Percentiles rank a stretch among this genome's conserved stretches.
These are phyloP conservation scores for Drosophila rubida DNA, from an alignment of 2,888 invertebrate species.

Conservation along the genomic window DNA sequence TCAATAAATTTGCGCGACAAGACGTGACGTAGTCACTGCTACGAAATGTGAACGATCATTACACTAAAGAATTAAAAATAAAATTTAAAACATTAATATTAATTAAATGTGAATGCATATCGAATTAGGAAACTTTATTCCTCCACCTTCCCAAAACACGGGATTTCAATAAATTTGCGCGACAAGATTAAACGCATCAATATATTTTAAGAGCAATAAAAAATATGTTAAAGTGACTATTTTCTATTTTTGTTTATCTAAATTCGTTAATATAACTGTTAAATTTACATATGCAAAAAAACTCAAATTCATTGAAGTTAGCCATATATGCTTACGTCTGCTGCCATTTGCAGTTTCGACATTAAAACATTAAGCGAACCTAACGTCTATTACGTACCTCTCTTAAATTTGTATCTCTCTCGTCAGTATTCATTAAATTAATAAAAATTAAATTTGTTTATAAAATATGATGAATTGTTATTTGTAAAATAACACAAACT, in stretches of 20 bases:
- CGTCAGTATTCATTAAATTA: slow-evolving; percentile 48
- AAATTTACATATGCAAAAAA: not conserved
- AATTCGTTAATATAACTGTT: not conserved
- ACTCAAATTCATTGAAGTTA: not conserved
- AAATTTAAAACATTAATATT: not conserved
- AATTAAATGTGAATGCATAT: not conserved
- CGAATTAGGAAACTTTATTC: not conserved
- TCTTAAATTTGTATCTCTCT: slow-evolving; percentile 31
- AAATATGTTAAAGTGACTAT: not conserved
- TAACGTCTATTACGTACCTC: slow-evolving; percentile 23
- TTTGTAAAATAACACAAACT: slow-evolving; percentile 10
- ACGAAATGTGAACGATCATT: slow-evolving; percentile 91
- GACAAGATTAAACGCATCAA: not conserved
- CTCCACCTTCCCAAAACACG: too few relatives aligned
- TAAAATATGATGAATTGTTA: slow-evolving; percentile 7
- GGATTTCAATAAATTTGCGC: too few relatives aligned
- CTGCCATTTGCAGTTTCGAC: not conserved
- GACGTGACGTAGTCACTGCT: slow-evolving; percentile 94
- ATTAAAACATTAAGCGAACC: not conserved
- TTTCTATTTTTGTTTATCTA: not conserved
- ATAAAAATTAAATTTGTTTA: slow-evolving; percentile 12
- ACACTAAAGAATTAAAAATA: slow-evolving; percentile 41
- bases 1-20: too few relatives aligned
- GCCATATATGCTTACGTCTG: not conserved
- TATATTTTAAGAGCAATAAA: not conserved